Evolutionary conservation across 1,140 invertebrate species (phyloP).

Genomic region (Araneus ventricosus): DNA sequence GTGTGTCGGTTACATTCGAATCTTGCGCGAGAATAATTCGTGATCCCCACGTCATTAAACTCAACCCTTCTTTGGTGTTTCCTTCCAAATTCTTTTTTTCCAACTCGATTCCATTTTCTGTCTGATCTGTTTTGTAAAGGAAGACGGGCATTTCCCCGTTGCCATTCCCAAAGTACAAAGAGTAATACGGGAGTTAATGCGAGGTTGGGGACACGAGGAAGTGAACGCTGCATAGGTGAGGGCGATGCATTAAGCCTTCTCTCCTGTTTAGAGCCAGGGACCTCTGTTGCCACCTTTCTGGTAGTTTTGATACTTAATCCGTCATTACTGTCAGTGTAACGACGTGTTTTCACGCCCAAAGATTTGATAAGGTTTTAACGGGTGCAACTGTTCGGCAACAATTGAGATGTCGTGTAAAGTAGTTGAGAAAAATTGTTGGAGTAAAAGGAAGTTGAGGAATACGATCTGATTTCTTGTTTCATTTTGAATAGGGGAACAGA

Average conservation of each 20-base stretch:
- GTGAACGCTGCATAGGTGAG: neutral
- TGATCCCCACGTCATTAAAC: neutral
- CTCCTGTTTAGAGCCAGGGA: neutral
- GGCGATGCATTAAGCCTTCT: neutral
- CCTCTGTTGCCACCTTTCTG: neutral
- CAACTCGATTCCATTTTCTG: neutral
- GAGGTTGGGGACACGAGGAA: neutral
- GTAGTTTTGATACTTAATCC: neutral
- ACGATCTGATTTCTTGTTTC: too few relatives aligned
- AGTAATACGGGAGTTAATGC: conserved; percentile 13
- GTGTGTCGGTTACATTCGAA: neutral
- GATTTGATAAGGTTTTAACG: neutral
- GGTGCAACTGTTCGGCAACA: neutral
- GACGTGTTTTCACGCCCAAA: neutral
- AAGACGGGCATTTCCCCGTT: neutral
- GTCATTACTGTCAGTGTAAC: neutral
- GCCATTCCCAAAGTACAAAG: neutral
- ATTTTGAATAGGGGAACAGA: too few relatives aligned
- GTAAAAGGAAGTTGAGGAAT: too few relatives aligned
- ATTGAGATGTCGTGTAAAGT: neutral
- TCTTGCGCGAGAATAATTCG: neutral
- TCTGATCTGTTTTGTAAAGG: conserved; percentile 1
- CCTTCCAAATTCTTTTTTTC: conserved; percentile 8
- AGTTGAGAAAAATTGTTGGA: too few relatives aligned
- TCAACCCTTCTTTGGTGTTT: neutral